Conservation (phyloP, 2,797 vertebrate species). For the Lateolabrax maculatus region DNA sequence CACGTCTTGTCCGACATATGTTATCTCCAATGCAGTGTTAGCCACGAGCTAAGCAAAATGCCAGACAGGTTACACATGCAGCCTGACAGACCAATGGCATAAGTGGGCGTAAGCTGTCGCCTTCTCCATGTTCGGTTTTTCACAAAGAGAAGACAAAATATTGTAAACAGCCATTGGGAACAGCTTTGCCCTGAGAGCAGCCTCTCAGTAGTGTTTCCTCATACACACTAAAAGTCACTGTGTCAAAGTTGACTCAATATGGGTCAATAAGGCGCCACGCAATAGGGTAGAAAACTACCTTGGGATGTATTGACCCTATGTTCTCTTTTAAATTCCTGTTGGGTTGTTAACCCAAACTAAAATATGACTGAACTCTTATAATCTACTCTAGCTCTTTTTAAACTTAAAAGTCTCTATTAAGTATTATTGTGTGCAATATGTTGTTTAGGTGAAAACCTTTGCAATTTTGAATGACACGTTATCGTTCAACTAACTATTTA, state of each 20-base stretch:
- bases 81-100: constrained; percentile 2
- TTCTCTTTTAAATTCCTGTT: neutral
- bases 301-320: neutral
- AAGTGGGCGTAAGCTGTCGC: neutral
- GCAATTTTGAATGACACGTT: too few species aligned
- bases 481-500: too few species aligned
- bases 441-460: too few species aligned
- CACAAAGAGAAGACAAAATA: neutral
- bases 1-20: neutral
- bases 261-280: neutral
- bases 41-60: constrained; percentile 13
- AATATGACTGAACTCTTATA: neutral
- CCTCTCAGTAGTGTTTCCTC: neutral
- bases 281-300: too few species aligned
- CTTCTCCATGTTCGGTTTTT: neutral
- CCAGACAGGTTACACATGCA: constrained; percentile 7
- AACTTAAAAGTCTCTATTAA: too few species aligned
- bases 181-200: neutral
- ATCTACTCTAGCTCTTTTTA: neutral
- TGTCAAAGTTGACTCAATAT: neutral
- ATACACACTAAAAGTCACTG: neutral
- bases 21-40: neutral
- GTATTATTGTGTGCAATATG: too few species aligned
- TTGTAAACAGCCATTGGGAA: neutral
- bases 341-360: neutral